Conservation (phyloP, 1,140 invertebrate genomes). For the Anthonomus grandis region DNA sequence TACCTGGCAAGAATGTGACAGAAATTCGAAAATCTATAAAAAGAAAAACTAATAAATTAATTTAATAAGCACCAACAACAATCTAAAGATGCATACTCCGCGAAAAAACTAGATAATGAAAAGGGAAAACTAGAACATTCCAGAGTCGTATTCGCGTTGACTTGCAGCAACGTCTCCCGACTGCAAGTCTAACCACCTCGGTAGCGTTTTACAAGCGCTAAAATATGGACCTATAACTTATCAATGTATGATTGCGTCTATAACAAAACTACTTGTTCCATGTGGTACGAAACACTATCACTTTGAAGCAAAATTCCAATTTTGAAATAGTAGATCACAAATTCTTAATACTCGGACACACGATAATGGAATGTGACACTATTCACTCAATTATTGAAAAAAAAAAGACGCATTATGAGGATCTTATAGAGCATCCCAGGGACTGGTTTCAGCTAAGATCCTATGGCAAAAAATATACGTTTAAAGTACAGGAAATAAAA, state of each 20-base stretch:
- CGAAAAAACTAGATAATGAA: background rate
- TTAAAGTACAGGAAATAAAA: background rate
- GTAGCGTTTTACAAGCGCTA: too few relatives aligned
- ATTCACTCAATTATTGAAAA: background rate
- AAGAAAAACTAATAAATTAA: background rate
- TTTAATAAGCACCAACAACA: background rate
- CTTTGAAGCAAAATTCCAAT: background rate
- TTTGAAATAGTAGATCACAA: background rate
- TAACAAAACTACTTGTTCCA: slow-evolving; percentile 1
- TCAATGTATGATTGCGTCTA: background rate
- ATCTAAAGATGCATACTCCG: background rate
- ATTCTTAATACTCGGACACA: background rate
- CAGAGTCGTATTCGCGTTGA: too few relatives aligned
- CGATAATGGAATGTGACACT: background rate
- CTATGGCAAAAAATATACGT: slow-evolving; percentile 3
- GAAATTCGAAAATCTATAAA: background rate
- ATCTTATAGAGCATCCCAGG: background rate
- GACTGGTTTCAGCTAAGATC: too few relatives aligned
- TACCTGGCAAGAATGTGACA: background rate
- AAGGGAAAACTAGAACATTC: background rate
- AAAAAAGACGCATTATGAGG: background rate
- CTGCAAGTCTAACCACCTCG: too few relatives aligned
- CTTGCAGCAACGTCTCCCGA: too few relatives aligned
- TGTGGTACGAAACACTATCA: background rate
- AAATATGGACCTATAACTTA: background rate